Conservation (phyloP, 2,888 invertebrate species). For the Bugula neritina region DNA sequence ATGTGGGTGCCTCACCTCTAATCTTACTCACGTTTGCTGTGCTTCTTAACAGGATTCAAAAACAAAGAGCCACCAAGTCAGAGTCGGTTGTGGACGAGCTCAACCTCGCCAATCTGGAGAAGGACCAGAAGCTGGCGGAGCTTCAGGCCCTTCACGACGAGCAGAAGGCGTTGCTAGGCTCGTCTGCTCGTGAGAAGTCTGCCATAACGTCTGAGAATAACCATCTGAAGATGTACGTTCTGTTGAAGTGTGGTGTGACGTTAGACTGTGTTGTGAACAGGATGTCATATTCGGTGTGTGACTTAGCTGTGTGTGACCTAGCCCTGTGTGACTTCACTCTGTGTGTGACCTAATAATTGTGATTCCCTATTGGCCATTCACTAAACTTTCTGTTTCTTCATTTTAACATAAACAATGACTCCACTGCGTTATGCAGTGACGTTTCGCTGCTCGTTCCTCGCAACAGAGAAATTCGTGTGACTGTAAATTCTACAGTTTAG, state of each 20-base stretch:
- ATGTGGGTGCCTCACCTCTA: no score
- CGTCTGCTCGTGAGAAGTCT: conserved; percentile 40
- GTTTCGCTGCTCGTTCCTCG: no score
- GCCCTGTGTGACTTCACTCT: no score
- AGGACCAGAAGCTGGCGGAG: conserved; percentile 42
- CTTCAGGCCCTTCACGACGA: conserved; percentile 39
- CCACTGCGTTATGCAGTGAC: no score
- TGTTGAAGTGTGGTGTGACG: neutral
- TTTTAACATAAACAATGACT: no score
- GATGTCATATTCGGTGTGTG: neutral
- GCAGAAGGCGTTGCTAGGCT: conserved; percentile 37
- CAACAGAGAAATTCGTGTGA: no score
- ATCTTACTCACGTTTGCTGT: no score
- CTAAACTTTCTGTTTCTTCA: no score
- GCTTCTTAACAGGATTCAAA: conserved; percentile 42
- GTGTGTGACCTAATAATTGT: no score
- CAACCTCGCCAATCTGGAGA: conserved; percentile 41
- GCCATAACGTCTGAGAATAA: conserved; percentile 39
- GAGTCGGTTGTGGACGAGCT: conserved; percentile 45
- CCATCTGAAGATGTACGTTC: conserved; percentile 42
- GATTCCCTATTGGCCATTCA: no score
- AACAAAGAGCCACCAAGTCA: conserved; percentile 44
- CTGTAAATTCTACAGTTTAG: no score
- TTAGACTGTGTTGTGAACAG: neutral
- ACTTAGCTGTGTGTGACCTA: no score